phyloP scores from a whole-genome alignment of 2,113 vertebrate species.

The Glaucidium brasilianum region DNA sequence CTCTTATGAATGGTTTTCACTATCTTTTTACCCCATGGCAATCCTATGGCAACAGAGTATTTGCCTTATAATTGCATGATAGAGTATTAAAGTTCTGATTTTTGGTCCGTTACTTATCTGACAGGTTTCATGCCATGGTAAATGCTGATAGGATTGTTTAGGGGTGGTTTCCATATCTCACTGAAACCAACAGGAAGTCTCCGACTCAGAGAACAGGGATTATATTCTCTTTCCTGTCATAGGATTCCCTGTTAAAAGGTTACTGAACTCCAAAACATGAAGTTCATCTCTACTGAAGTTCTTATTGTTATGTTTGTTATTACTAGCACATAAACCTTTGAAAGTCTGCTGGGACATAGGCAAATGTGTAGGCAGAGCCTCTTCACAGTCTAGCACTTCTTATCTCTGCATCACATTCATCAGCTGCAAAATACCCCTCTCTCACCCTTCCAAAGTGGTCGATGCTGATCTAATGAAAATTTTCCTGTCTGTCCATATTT shows the following conservation, averaged over 20 bases:
- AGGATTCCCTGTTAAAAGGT: background rate
- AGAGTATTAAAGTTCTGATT: background rate
- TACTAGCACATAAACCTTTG: background rate
- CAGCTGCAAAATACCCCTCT: background rate
- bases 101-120: background rate
- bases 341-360: background rate
- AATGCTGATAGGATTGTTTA: background rate
- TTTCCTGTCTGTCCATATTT: background rate
- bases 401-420: background rate
- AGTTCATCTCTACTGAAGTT: background rate
- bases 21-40: background rate
- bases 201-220: background rate
- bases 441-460: background rate
- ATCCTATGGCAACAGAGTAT: background rate
- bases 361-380: background rate
- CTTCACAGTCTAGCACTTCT: background rate
- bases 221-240: background rate
- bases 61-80: background rate
- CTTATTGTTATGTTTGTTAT: background rate
- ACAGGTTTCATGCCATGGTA: background rate
- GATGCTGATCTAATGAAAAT: background rate
- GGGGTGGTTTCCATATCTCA: background rate
- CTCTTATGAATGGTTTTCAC: background rate
- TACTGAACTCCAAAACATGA: background rate
- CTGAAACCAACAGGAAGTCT: background rate